These are phyloP conservation scores for Belgica antarctica DNA, from an alignment of 2,888 invertebrate genomes.

Conservation along the genomic window DNA sequence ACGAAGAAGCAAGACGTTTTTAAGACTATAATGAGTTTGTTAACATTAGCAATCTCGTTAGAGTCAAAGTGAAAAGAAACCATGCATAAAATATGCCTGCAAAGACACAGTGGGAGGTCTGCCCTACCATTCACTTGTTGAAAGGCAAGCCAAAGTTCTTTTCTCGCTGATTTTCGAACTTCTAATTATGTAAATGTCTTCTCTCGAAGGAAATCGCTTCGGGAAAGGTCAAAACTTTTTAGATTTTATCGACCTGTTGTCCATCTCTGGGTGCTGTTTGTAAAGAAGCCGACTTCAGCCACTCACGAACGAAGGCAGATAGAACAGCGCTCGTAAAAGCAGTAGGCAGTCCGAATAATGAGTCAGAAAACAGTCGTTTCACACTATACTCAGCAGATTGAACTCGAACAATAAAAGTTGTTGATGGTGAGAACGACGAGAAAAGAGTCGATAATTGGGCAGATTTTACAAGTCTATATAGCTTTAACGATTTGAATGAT, in stretches of 20 bases:
- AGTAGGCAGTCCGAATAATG: conserved; percentile 36
- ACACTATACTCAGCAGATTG: neutral
- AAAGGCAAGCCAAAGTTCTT: neutral
- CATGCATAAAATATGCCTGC: conserved; percentile 16
- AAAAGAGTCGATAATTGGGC: neutral
- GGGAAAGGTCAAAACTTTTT: conserved; percentile 17
- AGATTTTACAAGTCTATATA: neutral
- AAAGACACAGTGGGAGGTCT: neutral
- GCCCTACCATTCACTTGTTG: conserved; percentile 5
- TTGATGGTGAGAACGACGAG: neutral
- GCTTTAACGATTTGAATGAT: neutral
- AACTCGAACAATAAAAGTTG: conserved; percentile 7
- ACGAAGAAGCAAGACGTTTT: neutral
- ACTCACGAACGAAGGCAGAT: neutral
- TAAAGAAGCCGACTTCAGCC: neutral
- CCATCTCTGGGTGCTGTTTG: too few relatives aligned
- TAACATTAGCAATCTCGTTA: conserved; percentile 35
- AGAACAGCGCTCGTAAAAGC: conserved; percentile 27
- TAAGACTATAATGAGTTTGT: conserved; percentile 29
- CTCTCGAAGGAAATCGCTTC: neutral
- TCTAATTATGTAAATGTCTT: conserved; percentile 36
- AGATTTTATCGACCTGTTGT: too few relatives aligned
- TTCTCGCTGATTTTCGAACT: conserved; percentile 1
- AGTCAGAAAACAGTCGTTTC: neutral
- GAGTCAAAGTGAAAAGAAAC: neutral